Evolutionary conservation across 1,140 invertebrate genomes (phyloP).

Genomic region (Diorhabda elongata): DNA sequence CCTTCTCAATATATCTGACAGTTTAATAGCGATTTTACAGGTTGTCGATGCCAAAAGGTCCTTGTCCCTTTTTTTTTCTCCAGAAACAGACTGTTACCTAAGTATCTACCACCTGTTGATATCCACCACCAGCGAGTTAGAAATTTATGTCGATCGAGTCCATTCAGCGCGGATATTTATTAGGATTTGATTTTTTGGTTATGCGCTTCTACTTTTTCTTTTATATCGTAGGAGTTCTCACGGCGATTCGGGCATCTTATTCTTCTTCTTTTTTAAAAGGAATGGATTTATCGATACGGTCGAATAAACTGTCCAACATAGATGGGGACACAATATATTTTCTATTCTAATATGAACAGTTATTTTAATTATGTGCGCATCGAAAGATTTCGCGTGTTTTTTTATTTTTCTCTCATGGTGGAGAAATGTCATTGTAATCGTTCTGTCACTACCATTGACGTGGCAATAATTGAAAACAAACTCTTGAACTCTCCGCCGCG

Average conservation of each 20-base stretch:
- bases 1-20: not conserved
- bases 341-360: no score
- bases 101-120: slow-evolving; percentile 17
- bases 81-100: not conserved
- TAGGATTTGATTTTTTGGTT: slow-evolving; percentile 15
- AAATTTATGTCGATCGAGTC: slow-evolving; percentile 20
- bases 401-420: no score
- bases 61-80: not conserved
- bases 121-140: slow-evolving; percentile 3
- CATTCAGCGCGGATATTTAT: slow-evolving; percentile 19
- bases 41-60: slow-evolving; percentile 1
- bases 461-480: slow-evolving; percentile 2
- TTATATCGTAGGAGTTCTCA: slow-evolving; percentile 11
- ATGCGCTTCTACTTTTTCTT: slow-evolving; percentile 6
- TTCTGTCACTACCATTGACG: not conserved
- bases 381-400: no score
- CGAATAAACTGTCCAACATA: not conserved
- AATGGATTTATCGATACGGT: not conserved
- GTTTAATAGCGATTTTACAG: not conserved
- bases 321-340: not conserved
- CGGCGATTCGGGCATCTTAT: not conserved
- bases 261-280: not conserved
- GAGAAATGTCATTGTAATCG: not conserved
- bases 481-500: not conserved
- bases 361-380: no score